Evolutionary conservation across 2,888 invertebrate genomes (phyloP), one percentile per base, ranked within the genome.

Genomic region (Hirudinaria manillensis): DNA sequence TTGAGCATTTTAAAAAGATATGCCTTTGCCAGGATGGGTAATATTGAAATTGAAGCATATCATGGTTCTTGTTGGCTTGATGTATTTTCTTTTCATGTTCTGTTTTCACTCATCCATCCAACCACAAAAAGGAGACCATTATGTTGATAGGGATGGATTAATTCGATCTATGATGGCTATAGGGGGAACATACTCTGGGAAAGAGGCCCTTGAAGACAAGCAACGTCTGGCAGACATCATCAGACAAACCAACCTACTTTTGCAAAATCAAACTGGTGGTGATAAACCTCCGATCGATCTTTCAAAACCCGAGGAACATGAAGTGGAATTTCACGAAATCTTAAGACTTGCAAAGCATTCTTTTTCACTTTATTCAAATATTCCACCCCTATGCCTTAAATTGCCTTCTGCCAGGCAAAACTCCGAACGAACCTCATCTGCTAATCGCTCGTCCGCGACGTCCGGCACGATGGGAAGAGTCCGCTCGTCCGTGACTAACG

Each of bases 1-100:
- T 45, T 45, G 45, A 45, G 45, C 10, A 45, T 10, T 4, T 45
- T 45, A 16, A 7, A 45, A 45, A 45, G 45, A 45, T 45, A 45
- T 45, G 45, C 45, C 45, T 45, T 45, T 45, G 45, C 45, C 45
- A 45, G 45, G 6, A 45, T 61, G 61, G 61, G 24, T 10, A 27
- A 24, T 4, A 24, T 24, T 61, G 24, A 24, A 29, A 10, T n/a
- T 61, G 24, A 61, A 61, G 21, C 61, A 61, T n/a, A 36, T 70
- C 1, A 7, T 76, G 16, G 56, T 51, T 21, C 45, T 74, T n/a
- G 61, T 29, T 29, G 72, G 76, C 51, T 36, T 53, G 38, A 4
- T 66, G 53, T 77, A 77, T 36, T 71, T 76, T 55, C 29, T 71
- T 4, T 29, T 67, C 67, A 72, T 77, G 74, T 76, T 74, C 67